These are phyloP conservation scores for Microctonus hyperodae DNA, from an alignment of 2,888 invertebrate genomes.

Conservation along the genomic window DNA sequence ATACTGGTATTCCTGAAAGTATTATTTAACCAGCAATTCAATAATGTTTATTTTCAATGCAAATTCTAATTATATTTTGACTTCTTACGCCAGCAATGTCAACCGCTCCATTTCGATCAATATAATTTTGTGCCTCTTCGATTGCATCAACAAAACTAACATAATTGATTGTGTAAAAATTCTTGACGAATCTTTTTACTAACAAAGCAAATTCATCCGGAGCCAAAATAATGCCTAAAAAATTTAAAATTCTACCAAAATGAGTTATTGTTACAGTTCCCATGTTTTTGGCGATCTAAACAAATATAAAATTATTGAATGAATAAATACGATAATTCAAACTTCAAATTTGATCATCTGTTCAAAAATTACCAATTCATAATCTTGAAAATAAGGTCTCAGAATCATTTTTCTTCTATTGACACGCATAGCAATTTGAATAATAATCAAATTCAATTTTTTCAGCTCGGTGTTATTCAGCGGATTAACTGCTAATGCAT, in stretches of 20 bases:
- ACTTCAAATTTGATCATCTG: neutral
- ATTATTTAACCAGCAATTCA: neutral
- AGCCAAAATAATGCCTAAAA: conserved; percentile 73
- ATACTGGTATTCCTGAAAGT: conserved; percentile 64
- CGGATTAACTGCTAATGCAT: conserved; percentile 72
- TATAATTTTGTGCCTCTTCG: conserved; percentile 71
- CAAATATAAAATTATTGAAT: conserved; percentile 6
- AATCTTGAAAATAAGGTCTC: conserved; percentile 78
- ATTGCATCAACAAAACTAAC: conserved; percentile 76
- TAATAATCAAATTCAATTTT: conserved; percentile 72
- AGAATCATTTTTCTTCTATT: conserved; percentile 70
- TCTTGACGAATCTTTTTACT: conserved; percentile 77
- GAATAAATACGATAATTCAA: neutral
- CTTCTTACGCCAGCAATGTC: conserved; percentile 67
- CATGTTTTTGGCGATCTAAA: conserved; percentile 75
- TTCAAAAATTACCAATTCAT: conserved; percentile 70
- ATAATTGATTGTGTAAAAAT: conserved; percentile 80
- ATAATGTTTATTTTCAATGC: neutral
- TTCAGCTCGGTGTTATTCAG: conserved; percentile 73
- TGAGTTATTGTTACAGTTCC: conserved; percentile 81
- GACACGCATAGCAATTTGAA: conserved; percentile 73
- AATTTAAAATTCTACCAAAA: conserved; percentile 77
- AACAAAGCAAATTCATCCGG: conserved; percentile 77
- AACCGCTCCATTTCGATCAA: conserved; percentile 65
- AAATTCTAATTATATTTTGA: neutral